phyloP scores from a whole-genome alignment of 2,113 vertebrate genomes.

The Serinus canaria region DNA sequence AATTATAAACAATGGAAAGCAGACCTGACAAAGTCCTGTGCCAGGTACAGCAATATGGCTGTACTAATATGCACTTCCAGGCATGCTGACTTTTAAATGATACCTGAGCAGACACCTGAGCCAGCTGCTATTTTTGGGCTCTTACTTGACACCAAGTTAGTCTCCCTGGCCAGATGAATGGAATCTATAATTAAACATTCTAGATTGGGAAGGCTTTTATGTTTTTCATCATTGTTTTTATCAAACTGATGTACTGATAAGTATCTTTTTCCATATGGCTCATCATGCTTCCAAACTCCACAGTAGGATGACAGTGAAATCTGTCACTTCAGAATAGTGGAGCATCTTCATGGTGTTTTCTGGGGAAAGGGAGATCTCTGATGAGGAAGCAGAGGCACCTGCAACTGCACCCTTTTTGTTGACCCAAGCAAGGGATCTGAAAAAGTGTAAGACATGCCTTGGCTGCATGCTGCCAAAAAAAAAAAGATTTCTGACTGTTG shows the following conservation, averaged over 20 bases:
- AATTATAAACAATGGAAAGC: background rate
- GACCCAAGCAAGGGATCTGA: background rate
- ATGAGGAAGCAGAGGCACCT: background rate
- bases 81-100: background rate
- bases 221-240: background rate
- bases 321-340: background rate
- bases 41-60: background rate
- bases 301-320: background rate
- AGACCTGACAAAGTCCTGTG: background rate
- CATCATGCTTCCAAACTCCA: background rate
- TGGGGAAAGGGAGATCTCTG: background rate
- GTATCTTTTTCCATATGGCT: background rate
- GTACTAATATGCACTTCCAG: background rate
- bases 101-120: conserved; percentile 1
- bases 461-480: background rate
- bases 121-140: background rate
- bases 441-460: background rate
- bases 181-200: background rate
- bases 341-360: background rate
- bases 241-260: background rate
- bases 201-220: background rate
- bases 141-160: background rate
- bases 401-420: background rate
- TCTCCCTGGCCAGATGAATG: background rate
- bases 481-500: background rate